phyloP scores from a whole-genome alignment of 2,888 invertebrate genomes.

The Ophion ventricosus region DNA sequence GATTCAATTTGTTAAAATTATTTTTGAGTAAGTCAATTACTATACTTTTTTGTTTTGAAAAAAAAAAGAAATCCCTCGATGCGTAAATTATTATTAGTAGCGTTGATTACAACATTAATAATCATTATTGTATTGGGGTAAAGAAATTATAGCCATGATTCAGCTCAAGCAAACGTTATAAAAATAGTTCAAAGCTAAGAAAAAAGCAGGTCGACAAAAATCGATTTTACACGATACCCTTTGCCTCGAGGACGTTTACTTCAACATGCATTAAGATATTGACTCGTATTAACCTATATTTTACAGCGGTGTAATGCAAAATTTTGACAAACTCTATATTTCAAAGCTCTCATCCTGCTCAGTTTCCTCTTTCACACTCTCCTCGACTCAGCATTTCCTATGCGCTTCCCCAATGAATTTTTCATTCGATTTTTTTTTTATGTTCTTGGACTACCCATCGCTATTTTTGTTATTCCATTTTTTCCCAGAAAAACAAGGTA shows the following conservation, averaged over 20 bases:
- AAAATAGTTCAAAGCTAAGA: not conserved
- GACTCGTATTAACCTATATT: not conserved
- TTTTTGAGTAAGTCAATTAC: not conserved
- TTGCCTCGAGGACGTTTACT: not conserved
- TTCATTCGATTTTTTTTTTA: not conserved
- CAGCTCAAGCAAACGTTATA: not conserved
- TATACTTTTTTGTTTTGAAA: not conserved
- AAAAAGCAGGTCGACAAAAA: constrained; percentile 5
- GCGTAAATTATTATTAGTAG: not conserved
- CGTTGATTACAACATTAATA: not conserved
- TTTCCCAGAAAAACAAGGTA: not conserved
- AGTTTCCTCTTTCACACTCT: not conserved
- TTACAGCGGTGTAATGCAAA: constrained; percentile 1
- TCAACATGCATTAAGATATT: constrained; percentile 13
- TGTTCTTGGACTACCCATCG: not conserved
- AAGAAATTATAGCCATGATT: not conserved
- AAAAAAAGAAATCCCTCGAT: not conserved
- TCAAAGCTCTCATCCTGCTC: not conserved
- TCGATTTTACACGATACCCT: constrained; percentile 14
- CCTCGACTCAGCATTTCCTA: not conserved
- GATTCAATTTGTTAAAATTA: not conserved
- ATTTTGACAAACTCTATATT: not conserved
- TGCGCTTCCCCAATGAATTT: not conserved
- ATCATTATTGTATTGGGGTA: not conserved
- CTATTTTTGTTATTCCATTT: not conserved